Base-by-base conservation (phyloP, 2,888 invertebrate species). In the Cheilosia impressa region DNA sequence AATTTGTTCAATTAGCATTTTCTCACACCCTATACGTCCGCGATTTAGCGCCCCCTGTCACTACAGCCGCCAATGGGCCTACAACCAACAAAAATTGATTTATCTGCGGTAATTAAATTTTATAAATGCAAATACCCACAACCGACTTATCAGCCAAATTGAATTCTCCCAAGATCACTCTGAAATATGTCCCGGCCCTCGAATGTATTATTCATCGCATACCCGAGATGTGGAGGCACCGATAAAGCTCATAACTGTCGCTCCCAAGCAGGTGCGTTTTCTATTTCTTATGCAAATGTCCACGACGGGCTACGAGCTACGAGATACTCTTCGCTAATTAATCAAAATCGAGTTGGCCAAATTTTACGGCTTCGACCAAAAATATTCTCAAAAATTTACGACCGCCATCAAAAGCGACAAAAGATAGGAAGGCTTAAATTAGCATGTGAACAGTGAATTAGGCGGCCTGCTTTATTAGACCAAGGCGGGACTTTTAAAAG, bases 281-380 rank as follows among this genome's bases (percentile, higher is more conserved):
- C 53, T 65, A 65, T 57, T 43, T 57, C 13, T 24, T 65, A 63
- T 63, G 63, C 22, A 55, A 57, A 75, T 75, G 34, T 10, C 5
- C 13, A 24, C 43, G 19, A 52, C 63, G 19, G 43, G 52, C 41
- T 19, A 53, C 31, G n/a, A 34, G 27, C 19, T 19, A 63, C 45
- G 38, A 57, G 22, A 65, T 38, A 47, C 65, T 57, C 27, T 65
- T 15, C 5, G 57, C 57, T 47, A 57, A 52, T 75, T 65, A 73
- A 63, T 73, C 72, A 73, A 62, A 62, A 22, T 63, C 17, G 55
- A 63, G 63, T 24, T 73, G 55, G 73, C 73, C 73, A 73, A 73
- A 73, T 73, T 73, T 63, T 75, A 65, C 38, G 47, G 55, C 55
- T 57, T 38, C 2, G 34, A 63, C 55, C n/a, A n/a, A 47, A 38